A percentile compares a stretch with the other conserved stretches of the same genome.
phyloP scores from a whole-genome alignment of 2,797 vertebrate genomes.

The Leptoclinus maculatus region DNA sequence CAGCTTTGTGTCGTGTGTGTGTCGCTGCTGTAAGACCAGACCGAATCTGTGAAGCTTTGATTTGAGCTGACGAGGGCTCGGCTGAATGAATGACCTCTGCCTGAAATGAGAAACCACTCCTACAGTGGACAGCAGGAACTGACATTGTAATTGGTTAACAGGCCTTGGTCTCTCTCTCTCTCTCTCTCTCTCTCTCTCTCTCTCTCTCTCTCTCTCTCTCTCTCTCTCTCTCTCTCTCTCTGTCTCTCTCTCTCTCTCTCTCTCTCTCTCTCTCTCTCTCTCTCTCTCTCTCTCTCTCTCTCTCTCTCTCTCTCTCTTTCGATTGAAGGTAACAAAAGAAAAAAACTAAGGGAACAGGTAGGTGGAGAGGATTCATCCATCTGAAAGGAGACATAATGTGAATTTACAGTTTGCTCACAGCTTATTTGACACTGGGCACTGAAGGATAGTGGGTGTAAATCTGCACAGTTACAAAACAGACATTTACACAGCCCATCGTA shows the following conservation, averaged over 20 bases:
- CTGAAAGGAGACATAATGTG: slow-evolving; percentile 1
- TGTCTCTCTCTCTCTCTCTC: neutral
- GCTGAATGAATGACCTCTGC: slow-evolving; percentile 3
- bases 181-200: too few species aligned
- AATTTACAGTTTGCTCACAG: slow-evolving; percentile 1
- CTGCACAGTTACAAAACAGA: slow-evolving; percentile 4
- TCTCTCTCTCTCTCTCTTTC: too few species aligned
- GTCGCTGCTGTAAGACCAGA: slow-evolving; percentile 7
- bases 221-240: too few species aligned
- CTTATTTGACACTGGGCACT: neutral
- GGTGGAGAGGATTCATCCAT: slow-evolving; percentile 8
- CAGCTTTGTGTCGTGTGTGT: neutral
- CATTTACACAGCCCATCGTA: neutral
- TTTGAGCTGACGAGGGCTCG: slow-evolving; percentile 14
- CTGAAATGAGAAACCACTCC: slow-evolving; percentile 47
- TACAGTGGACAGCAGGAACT: neutral
- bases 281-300: too few species aligned
- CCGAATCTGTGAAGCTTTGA: neutral
- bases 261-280: too few species aligned
- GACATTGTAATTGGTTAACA: slow-evolving; percentile 40
- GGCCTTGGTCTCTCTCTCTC: neutral
- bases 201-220: too few species aligned
- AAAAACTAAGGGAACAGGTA: slow-evolving; percentile 3
- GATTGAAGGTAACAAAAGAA: slow-evolving; percentile 5
- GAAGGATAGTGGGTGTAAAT: neutral